Evolutionary conservation across 2,113 vertebrate genomes (phyloP).

Genomic region (Zapornia atra): DNA sequence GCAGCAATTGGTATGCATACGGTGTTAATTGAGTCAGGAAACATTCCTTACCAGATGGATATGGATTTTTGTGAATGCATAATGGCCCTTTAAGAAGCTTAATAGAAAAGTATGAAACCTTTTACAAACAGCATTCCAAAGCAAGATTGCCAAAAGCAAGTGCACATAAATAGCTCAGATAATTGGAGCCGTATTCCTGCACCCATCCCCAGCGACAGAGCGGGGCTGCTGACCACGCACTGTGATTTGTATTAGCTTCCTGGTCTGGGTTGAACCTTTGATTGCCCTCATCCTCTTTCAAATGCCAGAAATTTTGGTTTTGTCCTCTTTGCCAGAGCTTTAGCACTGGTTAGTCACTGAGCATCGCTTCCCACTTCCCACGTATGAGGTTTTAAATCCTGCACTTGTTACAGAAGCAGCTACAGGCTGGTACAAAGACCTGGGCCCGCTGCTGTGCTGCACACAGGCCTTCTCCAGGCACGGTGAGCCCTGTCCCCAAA

Average conservation of each 20-base stretch:
- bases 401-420: neutral
- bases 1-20: neutral
- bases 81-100: slow-evolving; percentile 67
- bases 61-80: slow-evolving; percentile 64
- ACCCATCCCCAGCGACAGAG: neutral
- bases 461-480: neutral
- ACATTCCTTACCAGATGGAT: slow-evolving; percentile 58
- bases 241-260: neutral
- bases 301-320: neutral
- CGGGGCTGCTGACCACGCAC: neutral
- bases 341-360: neutral
- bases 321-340: neutral
- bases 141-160: slow-evolving; percentile 69
- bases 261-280: neutral
- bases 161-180: slow-evolving; percentile 64
- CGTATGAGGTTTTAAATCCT: neutral
- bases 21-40: slow-evolving; percentile 14
- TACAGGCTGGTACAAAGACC: neutral
- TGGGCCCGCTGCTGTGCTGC: too few species aligned
- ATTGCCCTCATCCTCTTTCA: neutral
- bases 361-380: neutral
- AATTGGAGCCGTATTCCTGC: slow-evolving; percentile 33
- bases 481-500: neutral
- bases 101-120: slow-evolving; percentile 67
- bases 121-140: slow-evolving; percentile 58